Base-by-base conservation (phyloP, 2,797 vertebrate species). In the Artibeus lituratus region DNA sequence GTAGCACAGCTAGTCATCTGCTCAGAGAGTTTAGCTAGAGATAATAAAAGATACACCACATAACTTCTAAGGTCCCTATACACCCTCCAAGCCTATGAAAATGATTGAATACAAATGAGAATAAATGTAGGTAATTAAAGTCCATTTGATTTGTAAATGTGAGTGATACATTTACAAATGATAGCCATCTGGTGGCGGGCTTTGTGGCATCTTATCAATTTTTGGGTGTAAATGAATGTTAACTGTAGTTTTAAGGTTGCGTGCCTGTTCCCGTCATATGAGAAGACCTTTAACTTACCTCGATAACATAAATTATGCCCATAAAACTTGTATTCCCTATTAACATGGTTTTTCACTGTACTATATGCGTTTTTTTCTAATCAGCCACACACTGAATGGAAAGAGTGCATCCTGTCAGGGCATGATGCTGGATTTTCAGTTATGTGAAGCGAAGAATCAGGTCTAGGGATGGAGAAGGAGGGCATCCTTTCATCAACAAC, bases 381-480 rank as follows among this genome's bases (percentile, higher is more conserved):
- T 77, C 80, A 51, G 37, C 62, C 42, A 15, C 0, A 0, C 24
- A 18, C 10, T 4, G 10, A 47, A 57, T 5, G 10, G 86, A 47
- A 80, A 93, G 24, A 90, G 69, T 86, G 1, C 14, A 42, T 76
- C 35, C 44, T 57, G 65, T 51, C 29, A 91, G 80, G 39, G 57
- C 37, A 53, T 82, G 32, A 10, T 90, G 91, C 83, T 92, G 96
- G 21, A 65, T 86, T 95, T 89, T 98, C 92, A 94, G 12, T 93
- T 94, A 73, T 87, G 3, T 35, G 16, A 35, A n/a, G 55, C 91
- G 94, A 97, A 97, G 67, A 69, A 65, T 47, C 59, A 32, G 86
- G 81, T 92, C 51, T 86, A 16, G 57, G 35, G 78, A 77, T 51
- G 51, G 73, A 90, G 37, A 84, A 72, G 51, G 72, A 77, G 65